phyloP scores from a whole-genome alignment of 2,113 vertebrate genomes.

The Phocoena phocoena region DNA sequence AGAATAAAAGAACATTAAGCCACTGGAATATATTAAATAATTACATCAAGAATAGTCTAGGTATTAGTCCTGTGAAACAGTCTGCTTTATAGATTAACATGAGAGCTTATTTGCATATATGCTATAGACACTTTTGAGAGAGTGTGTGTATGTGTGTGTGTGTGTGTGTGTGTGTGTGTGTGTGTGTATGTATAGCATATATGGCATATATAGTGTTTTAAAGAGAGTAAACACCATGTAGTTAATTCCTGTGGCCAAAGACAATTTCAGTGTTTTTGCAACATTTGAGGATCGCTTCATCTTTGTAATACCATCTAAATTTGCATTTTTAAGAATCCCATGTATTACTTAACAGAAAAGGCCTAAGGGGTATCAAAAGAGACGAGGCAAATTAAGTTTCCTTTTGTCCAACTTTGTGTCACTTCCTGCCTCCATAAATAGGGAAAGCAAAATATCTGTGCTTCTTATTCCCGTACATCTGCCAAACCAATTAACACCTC shows the following conservation, averaged over 20 bases:
- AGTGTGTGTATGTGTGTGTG: neutral
- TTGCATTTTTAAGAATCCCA: constrained; percentile 65
- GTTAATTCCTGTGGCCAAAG: constrained; percentile 60
- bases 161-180: neutral
- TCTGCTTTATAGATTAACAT: constrained; percentile 47
- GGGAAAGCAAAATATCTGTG: constrained; percentile 75
- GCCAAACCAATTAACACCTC: constrained; percentile 82
- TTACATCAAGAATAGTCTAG: constrained; percentile 57
- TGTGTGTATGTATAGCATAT: neutral
- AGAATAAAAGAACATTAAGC: constrained; percentile 32
- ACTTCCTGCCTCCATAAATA: constrained; percentile 80
- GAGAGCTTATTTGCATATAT: constrained; percentile 65
- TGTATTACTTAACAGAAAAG: constrained; percentile 69
- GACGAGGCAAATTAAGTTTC: constrained; percentile 72
- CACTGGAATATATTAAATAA: constrained; percentile 30
- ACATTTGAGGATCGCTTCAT: constrained; percentile 69
- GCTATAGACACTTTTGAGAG: constrained; percentile 38
- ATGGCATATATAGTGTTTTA: constrained; percentile 28
- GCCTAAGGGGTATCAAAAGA: constrained; percentile 58
- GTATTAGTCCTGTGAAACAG: constrained; percentile 48
- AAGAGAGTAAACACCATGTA: constrained; percentile 44
- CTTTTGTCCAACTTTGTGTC: constrained; percentile 80
- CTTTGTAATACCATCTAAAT: constrained; percentile 70
- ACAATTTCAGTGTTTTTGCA: constrained; percentile 72
- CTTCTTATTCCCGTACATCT: constrained; percentile 79